A percentile compares a stretch with the other conserved stretches of the same genome.
These are phyloP conservation scores for Bettongia penicillata DNA, from an alignment of 2,113 vertebrate species.

Conservation along the genomic window DNA sequence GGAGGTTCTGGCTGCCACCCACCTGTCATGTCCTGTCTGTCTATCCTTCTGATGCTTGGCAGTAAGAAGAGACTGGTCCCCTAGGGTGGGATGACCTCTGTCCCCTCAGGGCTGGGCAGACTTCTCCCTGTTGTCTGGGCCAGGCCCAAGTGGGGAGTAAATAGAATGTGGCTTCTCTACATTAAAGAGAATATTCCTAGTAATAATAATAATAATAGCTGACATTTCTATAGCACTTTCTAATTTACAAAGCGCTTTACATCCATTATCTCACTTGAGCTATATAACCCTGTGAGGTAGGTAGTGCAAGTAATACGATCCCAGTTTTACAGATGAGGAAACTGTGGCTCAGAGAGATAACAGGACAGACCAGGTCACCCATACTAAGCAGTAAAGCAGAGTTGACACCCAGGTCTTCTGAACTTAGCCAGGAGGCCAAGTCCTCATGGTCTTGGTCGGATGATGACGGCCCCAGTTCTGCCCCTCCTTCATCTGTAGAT, in stretches of 20 bases:
- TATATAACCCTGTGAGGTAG: neutral
- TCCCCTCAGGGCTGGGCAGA: neutral
- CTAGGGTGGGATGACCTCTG: neutral
- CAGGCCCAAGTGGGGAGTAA: neutral
- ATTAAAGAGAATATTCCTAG: neutral
- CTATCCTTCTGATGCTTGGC: constrained; percentile 19
- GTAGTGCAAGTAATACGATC: neutral
- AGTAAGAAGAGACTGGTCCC: neutral
- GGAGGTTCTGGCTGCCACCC: neutral
- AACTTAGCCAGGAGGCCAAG: neutral
- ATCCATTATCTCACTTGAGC: neutral
- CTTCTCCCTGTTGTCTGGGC: neutral
- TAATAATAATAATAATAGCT: neutral
- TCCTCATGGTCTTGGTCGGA: no score
- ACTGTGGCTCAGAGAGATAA: neutral
- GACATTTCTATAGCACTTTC: constrained; percentile 3
- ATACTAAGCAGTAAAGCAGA: neutral
- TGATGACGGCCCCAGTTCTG: neutral
- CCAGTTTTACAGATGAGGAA: neutral
- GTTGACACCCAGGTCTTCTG: neutral
- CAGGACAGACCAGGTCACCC: neutral
- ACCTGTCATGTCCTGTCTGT: neutral
- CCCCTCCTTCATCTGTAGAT: neutral
- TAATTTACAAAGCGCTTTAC: neutral
- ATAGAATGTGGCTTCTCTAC: neutral